phyloP scores from a whole-genome alignment of 2,888 invertebrate genomes.

The Rotaria macrura region DNA sequence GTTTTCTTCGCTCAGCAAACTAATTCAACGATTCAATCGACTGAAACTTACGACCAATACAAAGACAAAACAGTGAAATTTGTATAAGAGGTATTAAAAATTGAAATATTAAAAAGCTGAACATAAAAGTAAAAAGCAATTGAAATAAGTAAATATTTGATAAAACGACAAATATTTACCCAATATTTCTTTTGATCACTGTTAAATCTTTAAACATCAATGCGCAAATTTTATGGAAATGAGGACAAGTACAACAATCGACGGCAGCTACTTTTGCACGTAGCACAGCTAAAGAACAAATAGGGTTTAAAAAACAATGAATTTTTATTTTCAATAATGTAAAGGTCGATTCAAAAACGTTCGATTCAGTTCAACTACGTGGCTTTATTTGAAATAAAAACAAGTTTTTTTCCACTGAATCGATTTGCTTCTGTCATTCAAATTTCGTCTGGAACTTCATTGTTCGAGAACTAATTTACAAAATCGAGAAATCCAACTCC shows the following conservation, averaged over 20 bases:
- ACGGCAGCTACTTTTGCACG: slow-evolving; percentile 23
- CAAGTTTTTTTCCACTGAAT: too few relatives aligned
- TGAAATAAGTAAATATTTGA: too few relatives aligned
- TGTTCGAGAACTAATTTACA: too few relatives aligned
- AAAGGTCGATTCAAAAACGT: too few relatives aligned
- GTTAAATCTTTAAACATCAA: slow-evolving; percentile 43
- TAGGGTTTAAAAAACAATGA: too few relatives aligned
- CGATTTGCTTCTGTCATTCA: too few relatives aligned
- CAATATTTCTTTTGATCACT: slow-evolving; percentile 43
- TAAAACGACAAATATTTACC: slow-evolving; percentile 37
- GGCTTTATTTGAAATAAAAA: too few relatives aligned
- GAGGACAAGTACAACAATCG: slow-evolving; percentile 36
- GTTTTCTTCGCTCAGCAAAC: neutral
- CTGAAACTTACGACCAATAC: slow-evolving; percentile 52
- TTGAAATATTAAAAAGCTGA: slow-evolving; percentile 72
- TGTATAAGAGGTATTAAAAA: slow-evolving; percentile 86
- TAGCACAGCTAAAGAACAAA: neutral
- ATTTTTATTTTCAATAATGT: too few relatives aligned
- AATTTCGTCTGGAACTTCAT: too few relatives aligned
- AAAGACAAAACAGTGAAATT: slow-evolving; percentile 80
- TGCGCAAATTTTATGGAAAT: slow-evolving; percentile 39
- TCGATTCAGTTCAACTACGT: too few relatives aligned
- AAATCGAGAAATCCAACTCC: too few relatives aligned
- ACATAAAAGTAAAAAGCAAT: slow-evolving; percentile 34
- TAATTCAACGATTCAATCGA: neutral